A percentile compares a stretch with the other conserved stretches of the same genome.
Conservation (phyloP, 2,113 vertebrate species). For the Chaenocephalus aceratus region DNA sequence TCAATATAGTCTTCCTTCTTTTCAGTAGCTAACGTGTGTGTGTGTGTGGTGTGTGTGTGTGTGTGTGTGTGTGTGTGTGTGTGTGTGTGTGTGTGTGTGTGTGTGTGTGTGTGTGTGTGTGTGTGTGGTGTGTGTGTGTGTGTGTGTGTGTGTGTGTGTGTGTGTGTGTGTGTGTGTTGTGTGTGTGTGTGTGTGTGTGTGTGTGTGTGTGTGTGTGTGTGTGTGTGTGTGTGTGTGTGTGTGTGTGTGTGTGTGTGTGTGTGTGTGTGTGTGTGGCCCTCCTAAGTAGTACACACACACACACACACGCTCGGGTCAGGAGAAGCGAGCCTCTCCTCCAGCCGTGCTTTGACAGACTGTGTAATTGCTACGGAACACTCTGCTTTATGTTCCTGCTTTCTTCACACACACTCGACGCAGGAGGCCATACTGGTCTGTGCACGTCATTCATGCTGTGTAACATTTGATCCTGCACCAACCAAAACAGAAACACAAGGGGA, state of each 20-base stretch:
- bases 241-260: not conserved
- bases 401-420: not conserved
- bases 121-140: too few relatives aligned
- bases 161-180: too few relatives aligned
- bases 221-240: too few relatives aligned
- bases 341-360: conserved; percentile 49
- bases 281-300: conserved; percentile 8
- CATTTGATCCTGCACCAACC: conserved; percentile 20
- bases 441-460: conserved; percentile 25
- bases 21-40: conserved; percentile 1
- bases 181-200: not conserved
- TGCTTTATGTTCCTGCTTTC: conserved; percentile 41
- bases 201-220: not conserved
- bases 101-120: too few relatives aligned
- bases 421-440: conserved; percentile 5
- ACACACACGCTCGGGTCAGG: conserved; percentile 15
- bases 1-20: conserved; percentile 10
- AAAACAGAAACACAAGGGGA: not conserved
- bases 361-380: conserved; percentile 56
- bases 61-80: too few relatives aligned
- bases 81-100: too few relatives aligned
- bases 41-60: not conserved
- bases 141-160: too few relatives aligned
- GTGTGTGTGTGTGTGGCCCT: not conserved
- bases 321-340: conserved; percentile 33